Base-by-base conservation (phyloP, 2,113 vertebrate genomes). In the Xyliphius kryptos region DNA sequence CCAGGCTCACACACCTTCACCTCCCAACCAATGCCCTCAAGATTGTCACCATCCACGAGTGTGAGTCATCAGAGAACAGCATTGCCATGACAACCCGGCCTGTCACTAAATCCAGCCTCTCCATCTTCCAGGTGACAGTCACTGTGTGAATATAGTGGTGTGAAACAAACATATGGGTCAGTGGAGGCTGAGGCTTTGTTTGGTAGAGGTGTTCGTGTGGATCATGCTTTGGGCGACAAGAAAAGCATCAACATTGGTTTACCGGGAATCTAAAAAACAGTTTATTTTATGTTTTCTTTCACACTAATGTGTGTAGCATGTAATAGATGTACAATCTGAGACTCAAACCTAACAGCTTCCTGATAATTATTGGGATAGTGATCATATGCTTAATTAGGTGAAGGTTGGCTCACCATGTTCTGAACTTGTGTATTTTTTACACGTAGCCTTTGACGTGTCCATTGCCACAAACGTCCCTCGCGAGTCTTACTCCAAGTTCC, bases 11-110 rank as follows among this genome's bases (percentile, higher is more conserved):
- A 1, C 90, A 96, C 82, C 88, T 97, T 64, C 90, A 91, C 79
- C 83, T 97, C 21, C 80, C 88, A 4, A 82, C 94, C 0, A 91
- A 92, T 0, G 82, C 89, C 56, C 90, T 98, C 61, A 93, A 92
- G 82, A 98, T 98, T 0, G 83, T 96, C 80, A 97, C 95, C 62
- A 97, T 97, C 83, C 95, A 97, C 0, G 95, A 98, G 82, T 96
- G 95, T 0, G 95, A 97, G 69, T 87, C 89, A 0, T 91, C 86
- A 0, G 94, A 98, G 81, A 95, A 86, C 83, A 93, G 86, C 72
- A 82, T 92, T 20, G 82, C 86, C 61, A 83, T 90, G 85, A 80
- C 84, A 0, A 85, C 89, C 1, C 87, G 82, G 3, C 82, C 87
- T 6, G 69, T 85, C 0, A 53, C 89, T 67, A 97, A 96, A 79